Evolutionary conservation across 1,140 invertebrate species (phyloP), one percentile per base, ranked within the genome.

Genomic region (Caerostris extrusa): DNA sequence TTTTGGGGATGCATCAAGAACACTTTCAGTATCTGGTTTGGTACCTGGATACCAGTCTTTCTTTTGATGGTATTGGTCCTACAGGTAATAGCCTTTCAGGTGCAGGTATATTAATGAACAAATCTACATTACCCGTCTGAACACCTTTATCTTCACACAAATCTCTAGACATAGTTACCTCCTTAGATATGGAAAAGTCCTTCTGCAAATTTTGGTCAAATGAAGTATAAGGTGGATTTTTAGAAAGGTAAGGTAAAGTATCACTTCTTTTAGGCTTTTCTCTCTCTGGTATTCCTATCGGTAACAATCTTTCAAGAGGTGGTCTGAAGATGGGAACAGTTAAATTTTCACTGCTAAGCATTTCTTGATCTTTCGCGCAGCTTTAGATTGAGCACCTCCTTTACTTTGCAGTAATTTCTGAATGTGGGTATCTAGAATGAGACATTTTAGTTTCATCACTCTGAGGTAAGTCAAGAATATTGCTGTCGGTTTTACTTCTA

Each of bases 221-320:
- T 90, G 64, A 89, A 67, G 92, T 94, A 92, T 91, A 34, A 19
- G 94, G 87, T 69, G 95, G 14, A 67, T 7, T 34, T 50, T 87
- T 17, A n/a, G 77, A 34, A 60, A 71, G 10, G 10, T n/a, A 56
- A 10, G 50, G 10, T 55, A 58, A n/a, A 53, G 83, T 82, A 34
- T 69, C 85, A 90, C 53, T 94, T 83, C 58, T 86, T 61, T 58
- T 88, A n/a, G 83, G 58, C 89, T 87, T 95, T 96, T 97, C 90
- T 96, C 96, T 95, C 97, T 97, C 3, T 96, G 95, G 57, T 95
- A 96, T 8, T 5, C 97, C 97, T 94, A 98, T 97, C 0, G 97
- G 98, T 6, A 98, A 96, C 61, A 98, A 96, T 94, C 98, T 96
- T 96, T 97, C 97, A 55, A 90, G 77, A 10, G 88, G 93, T 57